Base-by-base conservation (phyloP, 2,888 invertebrate genomes). In the Synergus laeviventris region DNA sequence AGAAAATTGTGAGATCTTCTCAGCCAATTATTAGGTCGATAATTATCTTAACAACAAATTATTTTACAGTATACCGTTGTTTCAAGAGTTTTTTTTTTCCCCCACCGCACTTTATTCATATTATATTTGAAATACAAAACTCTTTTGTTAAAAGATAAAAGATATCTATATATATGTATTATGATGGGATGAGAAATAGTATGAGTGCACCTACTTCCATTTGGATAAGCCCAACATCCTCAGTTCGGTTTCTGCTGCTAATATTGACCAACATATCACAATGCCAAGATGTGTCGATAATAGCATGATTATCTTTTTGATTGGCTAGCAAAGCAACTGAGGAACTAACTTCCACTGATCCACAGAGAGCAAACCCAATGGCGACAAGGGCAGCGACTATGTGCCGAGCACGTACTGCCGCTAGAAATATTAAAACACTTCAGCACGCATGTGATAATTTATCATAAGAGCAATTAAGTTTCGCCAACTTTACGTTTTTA, bases 301-400 rank as follows among this genome's bases (percentile, higher is more conserved):
- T 89, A 14, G 89, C 90, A 87, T 91, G 89, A 79, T 90, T 91
- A 81, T 91, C 91, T 73, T 87, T 84, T 76, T 90, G 91, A 84
- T 93, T 93, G 1, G 93, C 93, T 54, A 93, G 89, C 66, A 93
- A 86, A 21, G 93, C 92, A 1, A 93, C 93, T 2, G 92, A 92
- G 14, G 93, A 92, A 78, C 92, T 93, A 79, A 92, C 92, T 84
- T 93, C 93, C 7, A 93, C 92, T 16, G 93, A 91, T 1, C 93
- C 93, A 78, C 92, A 92, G n/a, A 93, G 86, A 18, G 92, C 92
- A 81, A 93, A 93, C 14, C 93, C 93, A 36, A 92, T 92, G 56
- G 92, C 91, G 1, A 93, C 92, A 78, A 93, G 91, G 16, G 91
- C 87, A 18, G 92, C 91, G 49, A 93, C 90, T 60, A 93, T 89